Evolutionary conservation across 2,888 invertebrate genomes (phyloP), one percentile per base, ranked within the genome.

Genomic region (Diadromus collaris): DNA sequence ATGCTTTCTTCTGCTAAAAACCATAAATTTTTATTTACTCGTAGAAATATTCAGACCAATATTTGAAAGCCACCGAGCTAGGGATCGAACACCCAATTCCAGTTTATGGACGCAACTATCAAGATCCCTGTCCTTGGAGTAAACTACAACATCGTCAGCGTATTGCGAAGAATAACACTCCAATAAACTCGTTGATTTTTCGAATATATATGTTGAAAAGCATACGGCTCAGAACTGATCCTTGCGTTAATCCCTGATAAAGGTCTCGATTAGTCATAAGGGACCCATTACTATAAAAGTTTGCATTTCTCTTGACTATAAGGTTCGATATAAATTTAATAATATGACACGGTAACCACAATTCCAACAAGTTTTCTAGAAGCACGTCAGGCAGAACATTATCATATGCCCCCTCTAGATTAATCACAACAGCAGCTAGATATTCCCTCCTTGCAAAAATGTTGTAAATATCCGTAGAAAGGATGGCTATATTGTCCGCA

Each of bases 381-480:
- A 69, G 44, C 9, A 44, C 4, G 16, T 44, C 27, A 13, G 46
- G 32, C 4, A 60, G 41, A 6, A 58, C 58, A 29, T 69, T 69
- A n/a, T 69, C 69, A 24, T 58, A 69, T 2, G 69, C 69, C 2
- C 69, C 69, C 32, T 69, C 58, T 2, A 69, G 29, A 27, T 69
- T 41, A 0, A 69, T 10, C 24, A 58, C 56, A n/a, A 58, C 46
- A 3, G 58, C 56, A 16, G 56, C 58, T 3, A 69, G 29, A 41
- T 10, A 24, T 34, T 69, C 21, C 41, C 54, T n/a, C 24, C 41
- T 58, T 7, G 44, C 41, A 58, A 69, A 69, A 2, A 56, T 29
- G n/a, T 58, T 69, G 38, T 68, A 29, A 13, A 68, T 68, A n/a
- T 68, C 68, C 13, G 68, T 54, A 10, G 56, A 41, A 16, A 68